A percentile compares a stretch with the other conserved stretches of the same genome.
Conservation (phyloP, 1,140 invertebrate species). For the Stegodyphus dumicola region DNA sequence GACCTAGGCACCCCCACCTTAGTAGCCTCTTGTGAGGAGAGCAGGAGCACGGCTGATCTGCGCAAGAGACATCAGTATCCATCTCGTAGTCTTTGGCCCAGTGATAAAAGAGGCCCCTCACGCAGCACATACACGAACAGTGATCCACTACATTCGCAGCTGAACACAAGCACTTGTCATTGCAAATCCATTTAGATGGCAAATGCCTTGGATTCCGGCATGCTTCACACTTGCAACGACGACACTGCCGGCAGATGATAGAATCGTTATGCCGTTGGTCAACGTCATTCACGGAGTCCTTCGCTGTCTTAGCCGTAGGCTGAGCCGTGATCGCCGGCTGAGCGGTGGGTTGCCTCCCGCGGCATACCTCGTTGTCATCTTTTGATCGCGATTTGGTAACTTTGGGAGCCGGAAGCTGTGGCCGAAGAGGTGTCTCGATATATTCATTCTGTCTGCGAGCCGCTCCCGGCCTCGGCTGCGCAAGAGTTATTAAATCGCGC, state of each 20-base stretch:
- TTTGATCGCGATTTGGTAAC: slow-evolving; percentile 52
- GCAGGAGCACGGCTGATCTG: slow-evolving; percentile 89
- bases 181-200: slow-evolving; percentile 88
- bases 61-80: slow-evolving; percentile 78
- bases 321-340: slow-evolving; percentile 56
- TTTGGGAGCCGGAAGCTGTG: slow-evolving; percentile 64
- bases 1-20: slow-evolving; percentile 86
- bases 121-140: slow-evolving; percentile 91
- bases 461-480: slow-evolving; percentile 79
- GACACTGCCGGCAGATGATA: slow-evolving; percentile 87
- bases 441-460: slow-evolving; percentile 85
- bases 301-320: slow-evolving; percentile 54
- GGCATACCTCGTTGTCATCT: slow-evolving; percentile 23
- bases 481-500: slow-evolving; percentile 70
- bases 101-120: slow-evolving; percentile 92
- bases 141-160: slow-evolving; percentile 87
- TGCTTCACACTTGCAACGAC: slow-evolving; percentile 85
- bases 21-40: slow-evolving; percentile 76
- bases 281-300: slow-evolving; percentile 39
- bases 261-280: slow-evolving; percentile 67
- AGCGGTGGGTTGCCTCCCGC: not conserved
- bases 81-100: slow-evolving; percentile 80
- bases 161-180: slow-evolving; percentile 85
- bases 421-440: slow-evolving; percentile 81
- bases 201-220: slow-evolving; percentile 85